These are phyloP conservation scores for Drosophila mayri DNA, from an alignment of 1,140 invertebrate genomes.

Conservation along the genomic window DNA sequence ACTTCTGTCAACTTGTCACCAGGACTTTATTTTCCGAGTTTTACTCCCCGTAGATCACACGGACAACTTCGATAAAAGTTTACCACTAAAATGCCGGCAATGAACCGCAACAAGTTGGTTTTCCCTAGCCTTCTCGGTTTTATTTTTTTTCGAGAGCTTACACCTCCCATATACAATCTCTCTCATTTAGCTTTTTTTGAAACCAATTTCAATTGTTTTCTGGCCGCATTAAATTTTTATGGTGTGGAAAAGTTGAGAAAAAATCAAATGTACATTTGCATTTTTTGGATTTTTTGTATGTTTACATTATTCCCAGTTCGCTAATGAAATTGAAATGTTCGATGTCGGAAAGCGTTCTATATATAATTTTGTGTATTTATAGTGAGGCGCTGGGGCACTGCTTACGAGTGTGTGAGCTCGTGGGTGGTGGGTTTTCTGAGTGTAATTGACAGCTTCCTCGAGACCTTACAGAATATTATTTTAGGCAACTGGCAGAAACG, in stretches of 20 bases:
- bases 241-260: slow-evolving; percentile 19
- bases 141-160: slow-evolving; percentile 1
- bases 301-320: slow-evolving; percentile 43
- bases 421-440: slow-evolving; percentile 25
- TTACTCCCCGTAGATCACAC: neutral
- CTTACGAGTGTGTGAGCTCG: slow-evolving; percentile 8
- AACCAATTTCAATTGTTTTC: slow-evolving; percentile 28
- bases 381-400: slow-evolving; percentile 21
- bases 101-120: slow-evolving; percentile 44
- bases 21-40: slow-evolving; percentile 1
- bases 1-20: neutral
- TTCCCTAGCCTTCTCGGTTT: slow-evolving; percentile 1
- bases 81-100: slow-evolving; percentile 36
- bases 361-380: slow-evolving; percentile 48
- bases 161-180: neutral
- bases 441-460: slow-evolving; percentile 50
- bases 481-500: slow-evolving; percentile 41
- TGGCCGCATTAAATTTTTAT: slow-evolving; percentile 22
- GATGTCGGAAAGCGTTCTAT: slow-evolving; percentile 39
- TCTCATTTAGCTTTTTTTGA: neutral
- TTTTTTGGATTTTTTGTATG: slow-evolving; percentile 15
- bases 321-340: slow-evolving; percentile 54
- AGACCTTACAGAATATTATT: slow-evolving; percentile 49
- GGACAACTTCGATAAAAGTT: slow-evolving; percentile 28
- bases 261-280: slow-evolving; percentile 9